phyloP scores from a whole-genome alignment of 2,797 vertebrate species.

The Gastrophryne carolinensis region DNA sequence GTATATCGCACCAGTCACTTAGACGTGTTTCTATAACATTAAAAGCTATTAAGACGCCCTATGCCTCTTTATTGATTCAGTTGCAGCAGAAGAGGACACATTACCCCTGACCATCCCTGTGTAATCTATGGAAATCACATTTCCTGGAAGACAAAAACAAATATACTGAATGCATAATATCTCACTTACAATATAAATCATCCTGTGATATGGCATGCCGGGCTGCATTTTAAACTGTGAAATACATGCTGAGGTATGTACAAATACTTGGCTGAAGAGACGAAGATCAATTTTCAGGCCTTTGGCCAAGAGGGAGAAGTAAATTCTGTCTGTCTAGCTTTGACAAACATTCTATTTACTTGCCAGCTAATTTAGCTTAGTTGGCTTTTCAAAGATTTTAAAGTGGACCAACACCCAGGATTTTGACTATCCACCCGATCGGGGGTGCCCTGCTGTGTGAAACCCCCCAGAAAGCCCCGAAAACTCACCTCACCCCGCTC shows the following conservation, averaged over 20 bases:
- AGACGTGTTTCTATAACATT: too few relatives aligned
- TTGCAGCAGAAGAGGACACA: neutral
- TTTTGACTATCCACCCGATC: too few relatives aligned
- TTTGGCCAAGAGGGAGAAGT: neutral
- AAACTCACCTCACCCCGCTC: too few relatives aligned
- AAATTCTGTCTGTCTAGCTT: neutral
- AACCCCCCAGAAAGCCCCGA: too few relatives aligned
- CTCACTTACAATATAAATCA: constrained; percentile 24
- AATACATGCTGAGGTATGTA: neutral
- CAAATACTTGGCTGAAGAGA: neutral
- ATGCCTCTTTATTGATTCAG: neutral
- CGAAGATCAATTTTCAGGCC: neutral
- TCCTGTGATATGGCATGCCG: constrained; percentile 9
- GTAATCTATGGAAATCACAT: constrained; percentile 25
- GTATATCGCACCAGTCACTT: too few relatives aligned
- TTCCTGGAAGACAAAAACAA: constrained; percentile 26
- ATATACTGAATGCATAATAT: constrained; percentile 16
- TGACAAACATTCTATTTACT: too few relatives aligned
- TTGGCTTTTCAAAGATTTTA: too few relatives aligned
- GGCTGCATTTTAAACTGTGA: neutral
- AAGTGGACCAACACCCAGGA: too few relatives aligned
- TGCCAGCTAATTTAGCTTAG: too few relatives aligned
- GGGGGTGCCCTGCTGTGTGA: too few relatives aligned
- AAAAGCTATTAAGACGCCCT: neutral
- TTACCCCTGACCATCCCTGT: neutral